A percentile compares a stretch with the other conserved stretches of the same genome.
phyloP scores from a whole-genome alignment of 2,113 vertebrate genomes.

The Neofelis nebulosa region DNA sequence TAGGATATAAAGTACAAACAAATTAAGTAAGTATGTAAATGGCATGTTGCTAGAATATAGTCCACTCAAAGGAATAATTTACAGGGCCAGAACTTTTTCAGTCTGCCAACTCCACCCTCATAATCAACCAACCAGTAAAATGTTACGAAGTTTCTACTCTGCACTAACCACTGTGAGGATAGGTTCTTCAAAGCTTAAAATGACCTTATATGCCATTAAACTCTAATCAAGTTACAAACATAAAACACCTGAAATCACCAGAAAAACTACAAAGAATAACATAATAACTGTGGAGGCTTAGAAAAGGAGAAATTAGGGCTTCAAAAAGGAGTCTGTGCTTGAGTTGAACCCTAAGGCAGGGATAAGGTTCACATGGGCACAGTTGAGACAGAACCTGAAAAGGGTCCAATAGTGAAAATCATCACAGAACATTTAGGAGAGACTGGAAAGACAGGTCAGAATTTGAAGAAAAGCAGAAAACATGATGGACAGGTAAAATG shows the following conservation, averaged over 20 bases:
- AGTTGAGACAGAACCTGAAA: neutral
- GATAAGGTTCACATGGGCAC: neutral
- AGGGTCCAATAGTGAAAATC: neutral
- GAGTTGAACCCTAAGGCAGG: neutral
- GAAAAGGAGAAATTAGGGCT: neutral
- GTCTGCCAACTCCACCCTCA: neutral
- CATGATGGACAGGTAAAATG: neutral
- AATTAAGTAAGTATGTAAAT: slow-evolving; percentile 51
- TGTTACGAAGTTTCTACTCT: neutral
- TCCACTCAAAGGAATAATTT: slow-evolving; percentile 16
- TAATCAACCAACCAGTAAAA: neutral
- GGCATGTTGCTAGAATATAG: neutral
- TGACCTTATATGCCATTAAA: neutral
- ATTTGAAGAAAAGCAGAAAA: neutral
- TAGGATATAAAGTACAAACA: neutral
- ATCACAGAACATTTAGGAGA: neutral
- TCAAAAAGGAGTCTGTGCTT: neutral
- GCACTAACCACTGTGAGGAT: neutral
- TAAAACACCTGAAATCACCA: neutral
- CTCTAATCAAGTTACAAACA: neutral
- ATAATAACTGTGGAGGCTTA: neutral
- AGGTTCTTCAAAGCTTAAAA: neutral
- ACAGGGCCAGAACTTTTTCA: neutral
- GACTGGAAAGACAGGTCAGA: neutral
- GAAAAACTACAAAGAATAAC: neutral